phyloP scores from a whole-genome alignment of 2,888 invertebrate species.

The Phymatocera aterrima region DNA sequence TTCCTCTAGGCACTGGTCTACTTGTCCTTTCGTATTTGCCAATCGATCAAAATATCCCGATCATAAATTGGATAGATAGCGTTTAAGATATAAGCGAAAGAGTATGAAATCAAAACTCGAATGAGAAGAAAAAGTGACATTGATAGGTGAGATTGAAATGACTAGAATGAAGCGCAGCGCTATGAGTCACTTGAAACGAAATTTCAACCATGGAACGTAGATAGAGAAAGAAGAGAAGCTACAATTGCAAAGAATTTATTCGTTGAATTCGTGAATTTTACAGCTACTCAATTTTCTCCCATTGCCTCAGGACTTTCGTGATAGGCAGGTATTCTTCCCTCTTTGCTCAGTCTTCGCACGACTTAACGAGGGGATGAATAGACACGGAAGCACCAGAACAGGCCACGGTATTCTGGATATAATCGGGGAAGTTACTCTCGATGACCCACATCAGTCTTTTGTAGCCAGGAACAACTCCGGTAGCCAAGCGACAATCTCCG shows the following conservation, averaged over 20 bases:
- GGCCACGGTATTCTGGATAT: constrained; percentile 78
- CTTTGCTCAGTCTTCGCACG: constrained; percentile 67
- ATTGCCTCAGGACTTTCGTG: background rate
- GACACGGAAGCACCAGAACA: constrained; percentile 80
- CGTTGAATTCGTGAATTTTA: background rate
- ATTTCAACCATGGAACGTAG: background rate
- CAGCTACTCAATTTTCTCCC: background rate
- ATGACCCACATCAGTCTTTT: constrained; percentile 80
- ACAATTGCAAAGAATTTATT: too few species aligned
- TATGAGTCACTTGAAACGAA: background rate
- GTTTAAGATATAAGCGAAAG: background rate
- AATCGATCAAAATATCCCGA: background rate
- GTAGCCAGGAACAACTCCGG: constrained; percentile 79
- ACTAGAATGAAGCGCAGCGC: too few species aligned
- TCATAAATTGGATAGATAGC: background rate
- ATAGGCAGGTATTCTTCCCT: background rate
- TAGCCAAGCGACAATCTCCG: constrained; percentile 79
- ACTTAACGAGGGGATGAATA: constrained; percentile 79
- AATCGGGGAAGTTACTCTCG: constrained; percentile 83
- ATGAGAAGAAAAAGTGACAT: too few species aligned
- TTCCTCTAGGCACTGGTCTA: constrained; percentile 56
- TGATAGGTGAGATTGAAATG: too few species aligned
- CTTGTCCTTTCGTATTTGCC: constrained; percentile 53
- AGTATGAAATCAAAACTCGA: background rate
- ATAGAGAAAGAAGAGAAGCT: background rate